Evolutionary conservation across 2,113 vertebrate species (phyloP), one percentile per base, ranked within the genome.

Genomic region (Rhynchopsitta pachyrhyncha): DNA sequence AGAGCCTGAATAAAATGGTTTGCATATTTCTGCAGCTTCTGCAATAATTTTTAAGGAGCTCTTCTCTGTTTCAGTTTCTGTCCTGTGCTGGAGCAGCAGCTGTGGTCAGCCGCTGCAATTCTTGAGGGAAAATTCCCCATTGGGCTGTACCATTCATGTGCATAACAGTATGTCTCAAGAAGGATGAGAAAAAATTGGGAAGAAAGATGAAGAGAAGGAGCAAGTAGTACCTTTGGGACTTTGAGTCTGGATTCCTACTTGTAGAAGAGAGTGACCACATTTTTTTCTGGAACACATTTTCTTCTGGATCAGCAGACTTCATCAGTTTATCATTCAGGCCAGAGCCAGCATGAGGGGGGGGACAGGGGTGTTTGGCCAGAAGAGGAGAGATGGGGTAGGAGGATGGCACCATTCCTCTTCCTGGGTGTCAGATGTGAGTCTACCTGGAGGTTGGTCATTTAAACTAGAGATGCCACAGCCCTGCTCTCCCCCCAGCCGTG

Each of bases 261-360:
- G 8, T 19, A 75, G 39, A 49, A 91, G 6, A 10, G 17, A 78
- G 15, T 25, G 0, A 7, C 8, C 70, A 13, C 25, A 28, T 63
- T 90, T 79, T 69, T 70, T 88, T 44, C 63, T 14, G 14, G 44
- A 22, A 44, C 15, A 9, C 6, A 4, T 52, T 52, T 80, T 90
- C 42, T 73, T 68, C 67, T 70, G 35, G 5, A 53, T 74, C 71
- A 83, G 17, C 33, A 80, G 41, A 37, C 41, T 66, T n/a, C 8
- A 37, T 29, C 0, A 0, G 6, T 81, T 74, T 83, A 20, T 52
- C 71, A 29, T 31, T 50, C 68, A 62, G 59, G 22, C 13, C 41
- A 71, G 33, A 75, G 39, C 3, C 1, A 5, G 14, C 39, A 52
- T 0, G 2, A 53, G 25, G 12, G 4, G 90, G 17, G 42, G n/a